phyloP scores from a whole-genome alignment of 30 jellyfish, hydroid and myxozoan species.

The Aurelia coerulea region DNA sequence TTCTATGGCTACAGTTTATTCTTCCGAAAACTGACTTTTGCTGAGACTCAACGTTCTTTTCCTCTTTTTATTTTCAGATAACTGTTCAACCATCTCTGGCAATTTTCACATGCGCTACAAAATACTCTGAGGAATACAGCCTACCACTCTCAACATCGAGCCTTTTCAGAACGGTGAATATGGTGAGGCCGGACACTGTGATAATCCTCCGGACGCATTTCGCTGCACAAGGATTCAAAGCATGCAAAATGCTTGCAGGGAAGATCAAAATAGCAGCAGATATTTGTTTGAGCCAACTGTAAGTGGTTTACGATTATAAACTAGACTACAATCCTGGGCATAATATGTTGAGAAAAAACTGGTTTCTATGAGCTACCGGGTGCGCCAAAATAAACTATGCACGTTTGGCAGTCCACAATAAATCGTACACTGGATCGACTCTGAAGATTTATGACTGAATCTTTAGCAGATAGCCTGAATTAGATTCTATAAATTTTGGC shows the following conservation, averaged over 20 bases:
- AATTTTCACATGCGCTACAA: slow-evolving; percentile 46
- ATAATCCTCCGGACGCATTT: slow-evolving; percentile 66
- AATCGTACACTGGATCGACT: too few relatives aligned
- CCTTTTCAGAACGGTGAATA: slow-evolving; percentile 62
- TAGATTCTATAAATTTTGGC: too few relatives aligned
- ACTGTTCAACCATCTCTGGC: slow-evolving; percentile 52
- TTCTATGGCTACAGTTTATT: neutral
- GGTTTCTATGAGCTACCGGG: neutral
- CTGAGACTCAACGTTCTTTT: neutral
- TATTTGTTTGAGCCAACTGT: slow-evolving; percentile 75
- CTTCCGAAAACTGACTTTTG: neutral
- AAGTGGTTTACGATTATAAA: too few relatives aligned
- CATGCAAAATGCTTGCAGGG: slow-evolving; percentile 73
- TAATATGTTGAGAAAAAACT: too few relatives aligned
- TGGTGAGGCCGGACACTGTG: slow-evolving; percentile 63
- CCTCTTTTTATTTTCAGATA: slow-evolving; percentile 10
- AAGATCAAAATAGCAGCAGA: slow-evolving; percentile 52
- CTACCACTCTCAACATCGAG: slow-evolving; percentile 46
- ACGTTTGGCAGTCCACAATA: too few relatives aligned
- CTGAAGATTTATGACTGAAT: too few relatives aligned
- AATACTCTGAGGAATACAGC: slow-evolving; percentile 2
- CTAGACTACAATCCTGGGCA: too few relatives aligned
- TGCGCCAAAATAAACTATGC: too few relatives aligned
- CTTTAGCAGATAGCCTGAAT: too few relatives aligned
- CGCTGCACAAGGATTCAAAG: slow-evolving; percentile 90